Conservation (phyloP, 37 sponge, comb jelly and placozoan genomes). For the Chondrosia reniformis region DNA sequence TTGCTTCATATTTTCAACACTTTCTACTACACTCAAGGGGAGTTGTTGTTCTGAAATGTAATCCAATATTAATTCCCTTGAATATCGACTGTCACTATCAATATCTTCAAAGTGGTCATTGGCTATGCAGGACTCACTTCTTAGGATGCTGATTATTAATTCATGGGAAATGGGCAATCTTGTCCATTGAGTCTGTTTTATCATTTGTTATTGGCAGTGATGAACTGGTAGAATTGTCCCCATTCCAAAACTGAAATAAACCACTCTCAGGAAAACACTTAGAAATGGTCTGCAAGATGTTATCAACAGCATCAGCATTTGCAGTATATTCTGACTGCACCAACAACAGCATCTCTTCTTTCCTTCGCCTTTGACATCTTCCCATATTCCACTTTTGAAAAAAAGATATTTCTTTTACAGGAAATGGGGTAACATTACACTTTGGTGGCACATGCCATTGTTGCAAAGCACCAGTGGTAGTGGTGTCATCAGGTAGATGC, state of each 20-base stretch:
- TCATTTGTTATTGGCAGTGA: background rate
- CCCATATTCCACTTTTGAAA: background rate
- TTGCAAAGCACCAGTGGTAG: slow-evolving; percentile 1
- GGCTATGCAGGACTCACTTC: background rate
- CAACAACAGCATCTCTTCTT: background rate
- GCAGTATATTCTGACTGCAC: background rate
- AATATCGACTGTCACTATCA: no score
- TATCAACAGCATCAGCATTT: background rate
- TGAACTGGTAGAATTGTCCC: background rate
- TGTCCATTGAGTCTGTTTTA: background rate
- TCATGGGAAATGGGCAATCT: background rate
- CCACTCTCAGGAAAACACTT: background rate
- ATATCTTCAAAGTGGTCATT: background rate
- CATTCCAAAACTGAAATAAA: slow-evolving; percentile 3
- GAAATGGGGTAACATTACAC: background rate
- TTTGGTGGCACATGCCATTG: slow-evolving; percentile 19
- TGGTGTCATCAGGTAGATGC: background rate
- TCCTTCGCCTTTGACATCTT: background rate
- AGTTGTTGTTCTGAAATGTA: background rate
- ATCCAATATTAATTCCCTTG: background rate
- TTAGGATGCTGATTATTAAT: background rate
- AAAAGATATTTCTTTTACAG: background rate
- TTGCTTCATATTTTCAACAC: background rate
- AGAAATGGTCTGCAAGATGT: background rate
- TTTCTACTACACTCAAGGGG: background rate